Evolutionary conservation across 2,797 vertebrate species (phyloP).

Genomic region (Mico argentatus): DNA sequence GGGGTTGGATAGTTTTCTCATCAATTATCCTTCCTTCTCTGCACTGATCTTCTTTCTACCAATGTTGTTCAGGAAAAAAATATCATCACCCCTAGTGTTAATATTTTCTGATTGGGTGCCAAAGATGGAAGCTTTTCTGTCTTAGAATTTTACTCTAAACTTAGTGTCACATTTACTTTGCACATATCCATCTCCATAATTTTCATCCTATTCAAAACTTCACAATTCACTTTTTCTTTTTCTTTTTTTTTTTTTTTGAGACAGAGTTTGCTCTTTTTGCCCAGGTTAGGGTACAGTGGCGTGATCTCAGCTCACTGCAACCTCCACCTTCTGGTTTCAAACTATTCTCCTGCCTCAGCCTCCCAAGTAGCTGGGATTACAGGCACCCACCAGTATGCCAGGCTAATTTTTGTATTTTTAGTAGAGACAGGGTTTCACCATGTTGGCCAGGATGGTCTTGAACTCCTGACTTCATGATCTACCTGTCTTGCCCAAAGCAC

Average conservation of each 20-base stretch:
- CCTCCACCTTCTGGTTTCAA: too few relatives aligned
- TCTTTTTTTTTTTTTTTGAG: neutral
- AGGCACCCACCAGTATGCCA: too few relatives aligned
- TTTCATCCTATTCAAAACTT: neutral
- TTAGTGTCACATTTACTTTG: neutral
- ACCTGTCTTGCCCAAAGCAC: accelerated
- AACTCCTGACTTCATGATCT: too few relatives aligned
- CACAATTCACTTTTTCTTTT: neutral
- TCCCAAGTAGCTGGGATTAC: too few relatives aligned
- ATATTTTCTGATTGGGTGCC: neutral
- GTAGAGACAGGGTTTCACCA: too few relatives aligned
- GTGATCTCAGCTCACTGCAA: too few relatives aligned
- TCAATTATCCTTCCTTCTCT: neutral
- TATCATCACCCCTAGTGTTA: neutral
- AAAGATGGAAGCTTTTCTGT: neutral
- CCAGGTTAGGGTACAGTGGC: too few relatives aligned
- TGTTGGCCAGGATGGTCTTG: too few relatives aligned
- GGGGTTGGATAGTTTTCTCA: neutral
- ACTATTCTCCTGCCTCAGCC: too few relatives aligned
- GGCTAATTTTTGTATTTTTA: too few relatives aligned
- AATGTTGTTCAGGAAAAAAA: neutral
- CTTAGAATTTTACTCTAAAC: neutral
- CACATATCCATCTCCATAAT: neutral
- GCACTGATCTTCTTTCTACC: neutral
- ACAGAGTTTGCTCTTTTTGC: too few relatives aligned